Conservation (phyloP, 1,140 invertebrate species). For the Gryllus bimaculatus region DNA sequence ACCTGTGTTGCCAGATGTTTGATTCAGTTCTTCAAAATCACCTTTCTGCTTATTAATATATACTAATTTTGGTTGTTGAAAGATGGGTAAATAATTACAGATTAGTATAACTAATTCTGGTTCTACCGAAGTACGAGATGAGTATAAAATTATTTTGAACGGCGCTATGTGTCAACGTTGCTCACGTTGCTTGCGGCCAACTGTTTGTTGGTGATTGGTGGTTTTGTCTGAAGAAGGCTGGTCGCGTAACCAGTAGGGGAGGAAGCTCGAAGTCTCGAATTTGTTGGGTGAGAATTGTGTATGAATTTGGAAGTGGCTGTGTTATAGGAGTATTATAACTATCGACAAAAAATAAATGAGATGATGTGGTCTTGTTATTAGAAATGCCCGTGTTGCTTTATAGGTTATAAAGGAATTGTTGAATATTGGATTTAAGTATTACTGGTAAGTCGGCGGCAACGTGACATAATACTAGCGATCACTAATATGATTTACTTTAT, state of each 20-base stretch:
- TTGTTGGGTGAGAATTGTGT: neutral
- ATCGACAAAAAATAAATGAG: neutral
- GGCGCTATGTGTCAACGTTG: neutral
- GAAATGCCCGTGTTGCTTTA: neutral
- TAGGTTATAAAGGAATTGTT: neutral
- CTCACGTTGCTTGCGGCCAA: constrained; percentile 2
- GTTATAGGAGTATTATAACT: neutral
- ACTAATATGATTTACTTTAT: neutral
- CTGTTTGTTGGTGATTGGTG: constrained; percentile 14
- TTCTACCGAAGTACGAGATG: no score
- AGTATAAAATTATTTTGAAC: no score
- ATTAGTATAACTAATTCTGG: no score
- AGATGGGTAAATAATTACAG: no score
- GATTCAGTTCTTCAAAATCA: no score
- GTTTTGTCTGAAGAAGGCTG: neutral
- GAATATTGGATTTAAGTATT: neutral
- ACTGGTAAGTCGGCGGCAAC: neutral
- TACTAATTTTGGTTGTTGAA: no score
- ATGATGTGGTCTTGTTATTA: neutral
- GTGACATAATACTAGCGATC: neutral
- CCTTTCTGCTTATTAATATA: no score
- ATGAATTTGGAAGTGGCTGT: neutral
- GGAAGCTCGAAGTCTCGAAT: constrained; percentile 4
- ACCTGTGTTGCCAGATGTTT: no score
- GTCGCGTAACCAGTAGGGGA: constrained; percentile 1